Conservation (phyloP, 2,888 invertebrate species). For the Rhamphomyia laevipes region DNA sequence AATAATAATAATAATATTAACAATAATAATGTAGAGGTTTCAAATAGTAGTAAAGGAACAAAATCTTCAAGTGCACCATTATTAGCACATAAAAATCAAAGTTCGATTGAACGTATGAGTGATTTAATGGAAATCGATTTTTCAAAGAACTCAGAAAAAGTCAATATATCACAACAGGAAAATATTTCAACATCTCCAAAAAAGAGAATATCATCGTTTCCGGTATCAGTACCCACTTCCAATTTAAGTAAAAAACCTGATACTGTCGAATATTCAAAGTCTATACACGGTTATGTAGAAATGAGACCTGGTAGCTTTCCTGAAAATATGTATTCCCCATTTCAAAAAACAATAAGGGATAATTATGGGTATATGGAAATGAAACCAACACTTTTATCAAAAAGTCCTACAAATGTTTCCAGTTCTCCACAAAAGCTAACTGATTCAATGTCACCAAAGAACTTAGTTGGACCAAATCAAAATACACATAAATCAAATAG, state of each 20-base stretch:
- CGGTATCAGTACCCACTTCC: conserved; percentile 14
- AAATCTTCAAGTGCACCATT: conserved; percentile 62
- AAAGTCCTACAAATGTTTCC: conserved; percentile 16
- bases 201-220: conserved; percentile 11
- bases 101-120: conserved; percentile 52
- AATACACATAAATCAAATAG: too few species aligned
- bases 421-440: too few species aligned
- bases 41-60: conserved; percentile 11
- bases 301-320: conserved; percentile 42
- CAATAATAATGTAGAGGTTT: conserved; percentile 16
- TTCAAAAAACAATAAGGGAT: conserved; percentile 13
- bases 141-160: conserved; percentile 32
- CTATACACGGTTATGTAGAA: conserved; percentile 44
- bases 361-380: conserved; percentile 36
- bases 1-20: conserved; percentile 20
- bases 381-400: conserved; percentile 30
- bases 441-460: too few species aligned
- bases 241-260: conserved; percentile 13
- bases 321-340: conserved; percentile 6
- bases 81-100: conserved; percentile 39
- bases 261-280: conserved; percentile 3
- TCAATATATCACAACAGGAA: conserved; percentile 3
- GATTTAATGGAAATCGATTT: conserved; percentile 79
- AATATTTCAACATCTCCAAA: not conserved
- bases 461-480: too few species aligned